phyloP scores from a whole-genome alignment of 2,797 vertebrate genomes.

The Momotus momota region DNA sequence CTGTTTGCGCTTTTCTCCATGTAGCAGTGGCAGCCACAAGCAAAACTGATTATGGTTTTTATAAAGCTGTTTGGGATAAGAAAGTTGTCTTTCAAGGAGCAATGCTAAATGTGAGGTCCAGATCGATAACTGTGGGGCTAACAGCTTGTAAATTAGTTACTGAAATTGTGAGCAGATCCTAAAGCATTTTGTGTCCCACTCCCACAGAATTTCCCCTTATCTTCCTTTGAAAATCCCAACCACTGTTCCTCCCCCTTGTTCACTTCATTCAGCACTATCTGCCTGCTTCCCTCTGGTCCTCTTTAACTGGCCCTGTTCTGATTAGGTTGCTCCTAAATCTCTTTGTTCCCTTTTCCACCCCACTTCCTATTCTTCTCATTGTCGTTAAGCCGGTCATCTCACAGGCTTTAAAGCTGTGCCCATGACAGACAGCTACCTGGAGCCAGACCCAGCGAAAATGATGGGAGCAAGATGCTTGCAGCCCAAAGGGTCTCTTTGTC shows the following conservation, averaged over 20 bases:
- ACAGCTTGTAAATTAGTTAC: background rate
- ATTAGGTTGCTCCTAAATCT: background rate
- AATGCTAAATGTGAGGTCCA: background rate
- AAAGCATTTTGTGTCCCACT: background rate
- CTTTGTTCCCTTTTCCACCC: background rate
- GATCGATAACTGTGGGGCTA: background rate
- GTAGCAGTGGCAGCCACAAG: background rate
- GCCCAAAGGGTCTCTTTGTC: background rate
- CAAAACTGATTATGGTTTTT: constrained; percentile 2
- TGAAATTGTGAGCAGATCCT: background rate
- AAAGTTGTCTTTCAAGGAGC: background rate
- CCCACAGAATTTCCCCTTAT: background rate
- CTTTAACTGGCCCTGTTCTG: background rate
- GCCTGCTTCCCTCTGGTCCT: background rate
- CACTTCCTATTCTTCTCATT: background rate
- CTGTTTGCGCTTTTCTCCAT: background rate
- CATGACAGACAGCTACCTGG: accelerated
- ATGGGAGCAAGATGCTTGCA: background rate
- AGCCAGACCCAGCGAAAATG: accelerated
- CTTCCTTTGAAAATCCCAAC: background rate
- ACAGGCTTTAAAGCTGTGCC: background rate
- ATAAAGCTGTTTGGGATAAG: background rate
- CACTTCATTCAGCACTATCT: background rate
- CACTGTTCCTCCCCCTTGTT: background rate
- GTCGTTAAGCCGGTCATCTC: background rate